Evolutionary conservation across 2,797 vertebrate genomes (phyloP).

Genomic region (Artibeus jamaicensis): DNA sequence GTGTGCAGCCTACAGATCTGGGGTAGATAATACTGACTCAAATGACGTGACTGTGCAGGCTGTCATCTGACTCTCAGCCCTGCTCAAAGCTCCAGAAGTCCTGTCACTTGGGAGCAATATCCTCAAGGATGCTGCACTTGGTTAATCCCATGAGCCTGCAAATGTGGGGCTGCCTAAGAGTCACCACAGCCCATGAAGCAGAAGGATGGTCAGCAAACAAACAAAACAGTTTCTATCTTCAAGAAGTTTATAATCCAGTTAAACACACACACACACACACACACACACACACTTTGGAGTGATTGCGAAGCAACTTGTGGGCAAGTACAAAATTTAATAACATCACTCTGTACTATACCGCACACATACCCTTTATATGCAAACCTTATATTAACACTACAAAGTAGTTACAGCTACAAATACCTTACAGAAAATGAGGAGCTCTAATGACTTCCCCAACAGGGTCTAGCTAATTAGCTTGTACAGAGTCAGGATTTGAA

Average conservation of each 20-base stretch:
- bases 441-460: not conserved
- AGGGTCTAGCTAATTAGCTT: not conserved
- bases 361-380: not conserved
- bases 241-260: not conserved
- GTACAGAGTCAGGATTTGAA: not conserved
- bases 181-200: not conserved
- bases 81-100: not conserved
- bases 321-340: not conserved
- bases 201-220: not conserved
- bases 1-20: not conserved
- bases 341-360: not conserved
- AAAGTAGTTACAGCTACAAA: not conserved
- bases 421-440: not conserved
- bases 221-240: not conserved
- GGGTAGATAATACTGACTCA: not conserved
- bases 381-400: not conserved
- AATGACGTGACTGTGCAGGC: not conserved
- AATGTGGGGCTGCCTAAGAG: not conserved
- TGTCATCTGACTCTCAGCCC: conserved; percentile 2
- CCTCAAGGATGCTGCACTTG: not conserved
- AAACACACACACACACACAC: not conserved
- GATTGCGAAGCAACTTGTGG: not conserved
- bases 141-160: not conserved
- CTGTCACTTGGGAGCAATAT: not conserved
- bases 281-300: not conserved